A percentile compares a stretch with the other conserved stretches of the same genome.
Conservation (phyloP, 2,797 vertebrate species). For the Mionectes olivaceus region DNA sequence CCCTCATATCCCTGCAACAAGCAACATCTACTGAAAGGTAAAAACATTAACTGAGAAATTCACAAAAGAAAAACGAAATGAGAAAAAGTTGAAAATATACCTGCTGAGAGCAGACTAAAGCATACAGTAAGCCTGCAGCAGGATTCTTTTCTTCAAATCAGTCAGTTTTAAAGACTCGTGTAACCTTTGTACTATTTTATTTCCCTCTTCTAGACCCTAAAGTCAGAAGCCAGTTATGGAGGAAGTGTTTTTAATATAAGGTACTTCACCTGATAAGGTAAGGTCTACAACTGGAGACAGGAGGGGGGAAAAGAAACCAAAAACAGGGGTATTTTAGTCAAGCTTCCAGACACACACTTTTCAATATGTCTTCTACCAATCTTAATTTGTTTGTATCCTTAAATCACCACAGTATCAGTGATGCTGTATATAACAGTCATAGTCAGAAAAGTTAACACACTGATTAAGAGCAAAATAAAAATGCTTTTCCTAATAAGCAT, state of each 20-base stretch:
- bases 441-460: background rate
- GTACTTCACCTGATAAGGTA: background rate
- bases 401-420: background rate
- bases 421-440: background rate
- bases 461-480: background rate
- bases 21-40: background rate
- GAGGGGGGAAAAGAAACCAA: too few species aligned
- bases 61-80: background rate
- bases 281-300: background rate
- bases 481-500: background rate
- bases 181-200: background rate
- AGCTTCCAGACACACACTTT: background rate
- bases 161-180: background rate
- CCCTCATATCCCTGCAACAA: background rate
- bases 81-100: background rate
- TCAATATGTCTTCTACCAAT: background rate
- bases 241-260: background rate
- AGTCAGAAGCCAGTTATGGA: background rate
- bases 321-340: fast-evolving
- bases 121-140: background rate
- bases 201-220: background rate
- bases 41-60: background rate
- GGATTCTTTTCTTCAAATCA: background rate
- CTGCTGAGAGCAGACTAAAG: background rate
- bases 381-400: background rate